Conservation (phyloP, 2,888 invertebrate species). For the Drosophila tripunctata region DNA sequence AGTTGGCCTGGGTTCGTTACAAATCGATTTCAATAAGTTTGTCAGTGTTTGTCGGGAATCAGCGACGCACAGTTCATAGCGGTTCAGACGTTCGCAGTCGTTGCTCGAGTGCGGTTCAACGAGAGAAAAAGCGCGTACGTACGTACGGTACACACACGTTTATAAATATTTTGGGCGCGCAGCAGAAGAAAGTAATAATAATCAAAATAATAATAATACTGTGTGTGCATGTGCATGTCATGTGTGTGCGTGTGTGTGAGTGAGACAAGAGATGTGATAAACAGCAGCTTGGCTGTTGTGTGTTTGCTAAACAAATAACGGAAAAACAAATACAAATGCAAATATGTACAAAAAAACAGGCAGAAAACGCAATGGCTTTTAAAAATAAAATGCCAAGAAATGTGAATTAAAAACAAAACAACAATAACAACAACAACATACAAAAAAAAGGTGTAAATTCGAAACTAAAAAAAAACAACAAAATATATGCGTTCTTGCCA, state of each 20-base stretch:
- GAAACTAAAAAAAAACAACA: slow-evolving; percentile 13
- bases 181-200: slow-evolving; percentile 57
- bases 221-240: slow-evolving; percentile 20
- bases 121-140: slow-evolving; percentile 32
- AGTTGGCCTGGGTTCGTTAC: slow-evolving; percentile 74
- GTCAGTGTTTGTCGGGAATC: slow-evolving; percentile 82
- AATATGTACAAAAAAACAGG: slow-evolving; percentile 14
- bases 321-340: slow-evolving; percentile 34
- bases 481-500: background rate
- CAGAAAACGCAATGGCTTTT: slow-evolving; percentile 19
- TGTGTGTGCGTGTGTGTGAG: slow-evolving; percentile 20
- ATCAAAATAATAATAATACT: slow-evolving; percentile 37
- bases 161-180: slow-evolving; percentile 42
- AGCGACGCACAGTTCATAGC: slow-evolving; percentile 60
- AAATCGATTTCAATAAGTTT: slow-evolving; percentile 83
- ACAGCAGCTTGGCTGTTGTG: slow-evolving; percentile 36
- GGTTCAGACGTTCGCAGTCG: slow-evolving; percentile 67
- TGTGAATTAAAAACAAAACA: slow-evolving; percentile 33
- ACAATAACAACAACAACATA: too few species aligned
- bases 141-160: too few species aligned
- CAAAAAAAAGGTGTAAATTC: slow-evolving; percentile 29
- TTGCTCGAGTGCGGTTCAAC: slow-evolving; percentile 66
- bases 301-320: slow-evolving; percentile 65
- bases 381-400: slow-evolving; percentile 36
- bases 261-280: slow-evolving; percentile 31